A percentile compares a stretch with the other conserved stretches of the same genome.
Evolutionary conservation across 2,113 vertebrate genomes (phyloP).

Genomic region (Eulemur macaco): DNA sequence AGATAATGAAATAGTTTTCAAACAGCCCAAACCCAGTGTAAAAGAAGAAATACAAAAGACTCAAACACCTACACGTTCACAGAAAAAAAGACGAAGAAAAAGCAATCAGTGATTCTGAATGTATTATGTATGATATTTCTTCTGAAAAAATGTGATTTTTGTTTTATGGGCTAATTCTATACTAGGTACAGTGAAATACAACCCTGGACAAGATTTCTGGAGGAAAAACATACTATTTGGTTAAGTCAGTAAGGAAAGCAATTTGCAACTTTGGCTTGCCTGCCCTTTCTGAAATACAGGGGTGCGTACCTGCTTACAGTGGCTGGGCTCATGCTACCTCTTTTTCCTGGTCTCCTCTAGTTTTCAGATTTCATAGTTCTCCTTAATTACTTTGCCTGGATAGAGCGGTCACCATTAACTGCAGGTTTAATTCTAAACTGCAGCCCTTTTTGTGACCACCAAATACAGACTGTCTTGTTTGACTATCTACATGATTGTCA

Average conservation of each 20-base stretch:
- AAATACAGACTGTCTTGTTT: not conserved
- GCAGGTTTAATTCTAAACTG: not conserved
- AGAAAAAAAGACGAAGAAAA: constrained; percentile 38
- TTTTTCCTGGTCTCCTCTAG: not conserved
- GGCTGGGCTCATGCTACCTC: fast-evolving
- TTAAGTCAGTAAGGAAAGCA: not conserved
- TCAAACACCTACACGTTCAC: not conserved
- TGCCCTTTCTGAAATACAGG: not conserved
- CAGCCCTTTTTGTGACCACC: not conserved
- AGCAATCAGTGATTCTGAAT: constrained; percentile 10
- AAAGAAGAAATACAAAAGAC: constrained; percentile 45
- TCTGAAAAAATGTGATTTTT: not conserved
- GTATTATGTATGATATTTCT: not conserved
- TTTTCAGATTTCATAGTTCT: not conserved
- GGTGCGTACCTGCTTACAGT: fast-evolving
- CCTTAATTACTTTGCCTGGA: not conserved
- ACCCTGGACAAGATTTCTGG: not conserved
- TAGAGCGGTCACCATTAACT: not conserved
- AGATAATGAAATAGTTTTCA: constrained; percentile 88
- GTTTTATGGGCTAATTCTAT: not conserved
- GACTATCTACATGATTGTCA: not conserved
- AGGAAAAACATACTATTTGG: not conserved
- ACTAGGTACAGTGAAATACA: not conserved
- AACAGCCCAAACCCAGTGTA: constrained; percentile 71
- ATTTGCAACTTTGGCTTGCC: not conserved